A percentile compares a stretch with the other conserved stretches of the same genome.
Evolutionary conservation across 2,888 invertebrate genomes (phyloP).

Genomic region (Saturnia pavonia): DNA sequence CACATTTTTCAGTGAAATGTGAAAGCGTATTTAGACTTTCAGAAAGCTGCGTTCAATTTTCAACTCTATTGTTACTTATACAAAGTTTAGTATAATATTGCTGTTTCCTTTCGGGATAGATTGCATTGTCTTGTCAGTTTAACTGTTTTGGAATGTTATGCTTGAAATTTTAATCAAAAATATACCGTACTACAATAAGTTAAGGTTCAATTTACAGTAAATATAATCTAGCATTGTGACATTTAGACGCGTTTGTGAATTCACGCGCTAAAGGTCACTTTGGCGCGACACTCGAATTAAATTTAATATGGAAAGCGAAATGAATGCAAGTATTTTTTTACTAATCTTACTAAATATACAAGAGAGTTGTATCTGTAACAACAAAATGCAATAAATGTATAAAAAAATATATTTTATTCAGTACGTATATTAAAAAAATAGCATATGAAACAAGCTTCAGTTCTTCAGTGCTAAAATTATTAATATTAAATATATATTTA

Average conservation of each 20-base stretch:
- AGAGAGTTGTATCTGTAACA: background rate
- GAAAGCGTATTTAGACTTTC: slow-evolving; percentile 66
- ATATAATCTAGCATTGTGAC: background rate
- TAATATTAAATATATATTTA: too few species aligned
- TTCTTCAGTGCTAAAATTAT: too few species aligned
- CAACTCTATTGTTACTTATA: slow-evolving; percentile 32
- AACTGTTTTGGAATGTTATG: slow-evolving; percentile 67
- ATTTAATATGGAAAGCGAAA: slow-evolving; percentile 48
- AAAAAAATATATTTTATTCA: too few species aligned
- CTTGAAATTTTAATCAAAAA: background rate
- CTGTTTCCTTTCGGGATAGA: slow-evolving; percentile 57
- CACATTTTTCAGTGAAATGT: slow-evolving; percentile 79
- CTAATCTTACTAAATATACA: background rate
- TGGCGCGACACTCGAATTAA: slow-evolving; percentile 61
- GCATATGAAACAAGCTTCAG: too few species aligned
- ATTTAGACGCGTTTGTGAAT: background rate
- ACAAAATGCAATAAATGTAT: background rate
- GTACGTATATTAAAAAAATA: background rate
- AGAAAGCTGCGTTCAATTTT: slow-evolving; percentile 29
- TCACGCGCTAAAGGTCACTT: slow-evolving; percentile 66
- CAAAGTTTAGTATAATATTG: slow-evolving; percentile 34
- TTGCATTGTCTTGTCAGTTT: slow-evolving; percentile 77
- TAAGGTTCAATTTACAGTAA: slow-evolving; percentile 9
- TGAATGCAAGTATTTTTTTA: slow-evolving; percentile 31
- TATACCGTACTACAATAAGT: background rate